Percentiles rank a stretch among this genome's conserved stretches.
These are phyloP conservation scores for Cyaniris semiargus DNA, from an alignment of 2,888 invertebrate species.

Conservation along the genomic window DNA sequence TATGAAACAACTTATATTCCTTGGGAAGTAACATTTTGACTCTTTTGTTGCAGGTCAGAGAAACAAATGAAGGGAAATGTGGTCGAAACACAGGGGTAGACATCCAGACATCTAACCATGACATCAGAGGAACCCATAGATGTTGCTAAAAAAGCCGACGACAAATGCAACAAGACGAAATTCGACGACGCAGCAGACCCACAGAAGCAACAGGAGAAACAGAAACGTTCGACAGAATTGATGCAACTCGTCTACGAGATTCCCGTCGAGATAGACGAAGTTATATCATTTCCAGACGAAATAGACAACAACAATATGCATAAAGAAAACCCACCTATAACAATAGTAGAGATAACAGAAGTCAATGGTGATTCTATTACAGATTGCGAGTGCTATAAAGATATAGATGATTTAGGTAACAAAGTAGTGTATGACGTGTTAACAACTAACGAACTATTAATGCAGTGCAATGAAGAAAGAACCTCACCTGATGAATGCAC, in stretches of 20 bases:
- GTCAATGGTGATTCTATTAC: conserved; percentile 71
- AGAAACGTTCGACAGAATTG: conserved; percentile 62
- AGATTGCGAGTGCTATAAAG: conserved; percentile 60
- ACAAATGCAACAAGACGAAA: conserved; percentile 61
- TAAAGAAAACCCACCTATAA: conserved; percentile 73
- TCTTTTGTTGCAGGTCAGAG: conserved; percentile 38
- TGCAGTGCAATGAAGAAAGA: conserved; percentile 63
- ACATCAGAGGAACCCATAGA: conserved; percentile 74
- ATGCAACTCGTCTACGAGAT: conserved; percentile 76
- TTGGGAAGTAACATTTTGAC: neutral
- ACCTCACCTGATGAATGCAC: conserved; percentile 66
- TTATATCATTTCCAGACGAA: conserved; percentile 39
- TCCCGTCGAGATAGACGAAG: conserved; percentile 60
- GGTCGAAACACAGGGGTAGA: conserved; percentile 38
- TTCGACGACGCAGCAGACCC: conserved; percentile 58
- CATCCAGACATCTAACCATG: conserved; percentile 58
- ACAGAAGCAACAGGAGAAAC: conserved; percentile 54
- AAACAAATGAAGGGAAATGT: conserved; percentile 34
- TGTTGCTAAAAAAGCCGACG: conserved; percentile 61
- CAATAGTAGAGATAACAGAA: conserved; percentile 71
- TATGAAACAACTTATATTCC: too few species aligned
- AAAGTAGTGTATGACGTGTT: conserved; percentile 66
- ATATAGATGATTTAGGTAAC: conserved; percentile 61
- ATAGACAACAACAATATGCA: conserved; percentile 70
- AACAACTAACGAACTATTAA: conserved; percentile 61